Evolutionary conservation across 2,113 vertebrate species (phyloP).

Genomic region (Trematomus loennbergii): DNA sequence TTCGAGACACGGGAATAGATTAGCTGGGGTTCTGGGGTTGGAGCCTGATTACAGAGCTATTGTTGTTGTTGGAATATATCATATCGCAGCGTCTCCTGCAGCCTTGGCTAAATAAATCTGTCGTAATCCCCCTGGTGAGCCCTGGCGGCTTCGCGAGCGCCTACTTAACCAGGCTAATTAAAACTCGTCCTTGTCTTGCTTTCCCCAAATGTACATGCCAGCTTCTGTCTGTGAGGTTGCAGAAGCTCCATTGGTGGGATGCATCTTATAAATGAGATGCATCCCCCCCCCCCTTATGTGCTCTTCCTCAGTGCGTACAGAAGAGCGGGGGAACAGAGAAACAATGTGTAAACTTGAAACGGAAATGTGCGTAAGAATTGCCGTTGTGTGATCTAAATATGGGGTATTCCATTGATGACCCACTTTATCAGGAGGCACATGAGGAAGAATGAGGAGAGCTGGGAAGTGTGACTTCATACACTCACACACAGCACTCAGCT

Average conservation of each 20-base stretch:
- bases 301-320: background rate
- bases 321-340: slow-evolving; percentile 1
- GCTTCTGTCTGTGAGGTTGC: slow-evolving; percentile 65
- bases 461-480: slow-evolving; percentile 45
- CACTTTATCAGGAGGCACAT: slow-evolving; percentile 74
- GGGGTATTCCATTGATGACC: slow-evolving; percentile 78
- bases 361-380: slow-evolving; percentile 38
- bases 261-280: slow-evolving; percentile 33
- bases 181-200: slow-evolving; percentile 80
- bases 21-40: slow-evolving; percentile 73
- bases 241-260: slow-evolving; percentile 49
- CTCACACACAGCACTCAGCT: slow-evolving; percentile 39
- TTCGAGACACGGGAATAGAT: slow-evolving; percentile 77
- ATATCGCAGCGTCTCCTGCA: slow-evolving; percentile 79
- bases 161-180: slow-evolving; percentile 82
- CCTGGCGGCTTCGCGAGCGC: slow-evolving; percentile 68
- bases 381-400: slow-evolving; percentile 68
- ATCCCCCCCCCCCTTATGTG: too few relatives aligned
- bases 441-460: slow-evolving; percentile 55
- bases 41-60: slow-evolving; percentile 80
- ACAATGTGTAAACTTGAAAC: slow-evolving; percentile 43
- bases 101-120: slow-evolving; percentile 81
- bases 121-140: slow-evolving; percentile 79
- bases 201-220: slow-evolving; percentile 69
- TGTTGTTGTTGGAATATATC: slow-evolving; percentile 80